Conservation (phyloP, 2,113 vertebrate genomes). For the Macaca nemestrina region DNA sequence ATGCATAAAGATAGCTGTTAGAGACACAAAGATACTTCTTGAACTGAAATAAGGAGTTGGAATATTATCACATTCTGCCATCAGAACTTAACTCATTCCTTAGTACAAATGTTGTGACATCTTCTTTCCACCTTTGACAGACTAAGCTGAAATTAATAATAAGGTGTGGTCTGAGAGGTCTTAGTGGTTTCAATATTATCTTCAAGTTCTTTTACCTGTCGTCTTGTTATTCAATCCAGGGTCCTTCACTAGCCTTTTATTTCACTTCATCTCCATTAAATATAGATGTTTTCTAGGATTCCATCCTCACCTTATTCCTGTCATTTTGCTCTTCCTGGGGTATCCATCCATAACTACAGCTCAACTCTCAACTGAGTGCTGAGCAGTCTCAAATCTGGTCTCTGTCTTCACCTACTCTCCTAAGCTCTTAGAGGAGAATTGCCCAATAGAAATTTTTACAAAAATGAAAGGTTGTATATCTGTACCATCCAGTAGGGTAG, state of each 20-base stretch:
- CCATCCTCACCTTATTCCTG: not conserved
- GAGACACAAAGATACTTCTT: not conserved
- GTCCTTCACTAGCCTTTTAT: not conserved
- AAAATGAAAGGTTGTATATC: slow-evolving; percentile 7
- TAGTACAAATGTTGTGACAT: not conserved
- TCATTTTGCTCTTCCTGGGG: not conserved
- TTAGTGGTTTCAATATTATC: not conserved
- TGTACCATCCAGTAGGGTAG: not conserved
- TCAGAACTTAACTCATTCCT: not conserved
- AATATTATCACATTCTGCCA: not conserved
- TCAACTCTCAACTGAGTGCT: not conserved
- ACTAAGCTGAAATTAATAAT: slow-evolving; percentile 45
- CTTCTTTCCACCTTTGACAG: slow-evolving; percentile 8
- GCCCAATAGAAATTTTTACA: not conserved
- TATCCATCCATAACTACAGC: slow-evolving; percentile 7
- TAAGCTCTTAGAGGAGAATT: not conserved
- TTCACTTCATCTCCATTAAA: slow-evolving; percentile 42
- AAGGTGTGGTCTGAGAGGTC: not conserved
- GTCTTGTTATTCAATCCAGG: not conserved
- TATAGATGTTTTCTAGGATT: not conserved
- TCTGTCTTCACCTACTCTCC: not conserved
- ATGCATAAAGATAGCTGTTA: slow-evolving; percentile 27
- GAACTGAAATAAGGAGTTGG: not conserved
- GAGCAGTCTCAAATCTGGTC: not conserved
- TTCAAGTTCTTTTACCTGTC: not conserved